These are phyloP conservation scores for Thereuonema tuberculata DNA, from an alignment of 1,140 invertebrate genomes.

Conservation along the genomic window DNA sequence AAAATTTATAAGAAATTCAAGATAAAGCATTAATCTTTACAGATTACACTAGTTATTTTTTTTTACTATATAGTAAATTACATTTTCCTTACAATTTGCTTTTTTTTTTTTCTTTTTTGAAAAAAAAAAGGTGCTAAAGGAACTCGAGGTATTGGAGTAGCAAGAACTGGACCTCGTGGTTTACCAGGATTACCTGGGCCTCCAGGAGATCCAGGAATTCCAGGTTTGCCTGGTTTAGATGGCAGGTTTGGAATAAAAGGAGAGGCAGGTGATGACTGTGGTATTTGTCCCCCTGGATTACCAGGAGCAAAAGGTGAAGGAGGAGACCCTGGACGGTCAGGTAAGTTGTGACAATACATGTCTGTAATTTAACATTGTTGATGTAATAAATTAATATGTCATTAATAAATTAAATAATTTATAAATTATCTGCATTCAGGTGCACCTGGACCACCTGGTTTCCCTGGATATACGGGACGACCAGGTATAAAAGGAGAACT, in stretches of 20 bases:
- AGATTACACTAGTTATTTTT: background rate
- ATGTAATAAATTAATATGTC: background rate
- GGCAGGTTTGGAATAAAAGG: conserved; percentile 16
- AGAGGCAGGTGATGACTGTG: conserved; percentile 18
- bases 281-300: conserved; percentile 12
- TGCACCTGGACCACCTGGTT: conserved; percentile 67
- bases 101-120: too few relatives aligned
- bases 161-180: conserved; percentile 20
- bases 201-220: conserved; percentile 21
- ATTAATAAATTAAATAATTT: background rate
- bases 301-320: conserved; percentile 22
- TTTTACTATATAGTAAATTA: background rate
- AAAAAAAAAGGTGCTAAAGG: conserved; percentile 25
- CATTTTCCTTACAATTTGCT: too few relatives aligned
- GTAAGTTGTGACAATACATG: conserved; percentile 27
- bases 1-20: too few relatives aligned
- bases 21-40: too few relatives aligned
- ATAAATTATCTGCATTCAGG: conserved; percentile 30
- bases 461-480: conserved; percentile 18
- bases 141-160: conserved; percentile 20
- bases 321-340: conserved; percentile 41
- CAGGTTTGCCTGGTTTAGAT: conserved; percentile 18
- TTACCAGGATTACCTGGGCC: conserved; percentile 23
- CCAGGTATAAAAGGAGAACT: conserved; percentile 29
- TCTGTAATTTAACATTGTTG: background rate